These are phyloP conservation scores for Lepidocyrtoides sp. DNA, from an alignment of 2,888 invertebrate species.

Conservation along the genomic window DNA sequence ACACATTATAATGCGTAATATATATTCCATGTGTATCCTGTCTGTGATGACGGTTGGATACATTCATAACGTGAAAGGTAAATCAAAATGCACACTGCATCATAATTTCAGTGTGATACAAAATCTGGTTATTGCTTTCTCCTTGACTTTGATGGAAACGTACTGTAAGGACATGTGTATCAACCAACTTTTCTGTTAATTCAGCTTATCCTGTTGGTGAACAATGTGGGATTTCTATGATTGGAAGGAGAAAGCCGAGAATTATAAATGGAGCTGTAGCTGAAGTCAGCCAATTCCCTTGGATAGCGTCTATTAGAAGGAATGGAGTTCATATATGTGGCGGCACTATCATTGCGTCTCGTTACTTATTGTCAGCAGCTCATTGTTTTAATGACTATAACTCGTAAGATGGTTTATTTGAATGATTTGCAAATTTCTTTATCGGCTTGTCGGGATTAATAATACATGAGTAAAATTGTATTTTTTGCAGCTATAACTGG, in stretches of 20 bases:
- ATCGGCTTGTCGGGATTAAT: too few species aligned
- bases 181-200: neutral
- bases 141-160: conserved; percentile 52
- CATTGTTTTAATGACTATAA: conserved; percentile 52
- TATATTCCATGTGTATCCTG: conserved; percentile 47
- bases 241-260: conserved; percentile 7
- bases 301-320: conserved; percentile 64
- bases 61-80: conserved; percentile 62
- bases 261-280: conserved; percentile 49
- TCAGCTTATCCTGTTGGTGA: conserved; percentile 22
- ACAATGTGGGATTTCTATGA: conserved; percentile 36
- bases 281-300: conserved; percentile 51
- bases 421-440: too few species aligned
- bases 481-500: neutral
- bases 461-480: too few species aligned
- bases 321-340: conserved; percentile 67
- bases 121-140: neutral
- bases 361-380: conserved; percentile 51
- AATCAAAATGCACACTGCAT: neutral
- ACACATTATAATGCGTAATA: conserved; percentile 6
- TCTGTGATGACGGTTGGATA: conserved; percentile 40
- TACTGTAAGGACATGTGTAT: neutral
- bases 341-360: conserved; percentile 34
- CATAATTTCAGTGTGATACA: neutral
- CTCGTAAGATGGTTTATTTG: too few species aligned